phyloP scores from a whole-genome alignment of 2,888 invertebrate genomes.

The Cosmia pyralina region DNA sequence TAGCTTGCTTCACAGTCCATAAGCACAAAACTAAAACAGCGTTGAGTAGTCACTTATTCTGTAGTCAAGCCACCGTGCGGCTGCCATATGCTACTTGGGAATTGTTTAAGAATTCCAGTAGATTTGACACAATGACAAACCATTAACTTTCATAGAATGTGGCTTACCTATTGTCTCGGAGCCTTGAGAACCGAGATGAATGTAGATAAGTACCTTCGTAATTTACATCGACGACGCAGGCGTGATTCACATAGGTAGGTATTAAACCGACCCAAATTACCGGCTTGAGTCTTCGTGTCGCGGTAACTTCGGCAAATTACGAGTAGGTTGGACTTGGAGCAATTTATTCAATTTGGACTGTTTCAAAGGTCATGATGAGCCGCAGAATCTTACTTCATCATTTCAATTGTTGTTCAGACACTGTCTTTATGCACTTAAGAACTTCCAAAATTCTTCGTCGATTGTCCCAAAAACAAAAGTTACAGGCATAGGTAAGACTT shows the following conservation, averaged over 20 bases:
- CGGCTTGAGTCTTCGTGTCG: conserved; percentile 20
- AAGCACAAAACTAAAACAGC: too few species aligned
- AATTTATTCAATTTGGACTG: conserved; percentile 44
- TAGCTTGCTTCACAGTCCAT: too few species aligned
- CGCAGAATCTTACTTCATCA: conserved; percentile 29
- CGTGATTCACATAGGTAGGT: conserved; percentile 34
- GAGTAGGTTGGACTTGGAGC: too few species aligned
- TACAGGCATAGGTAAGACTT: too few species aligned
- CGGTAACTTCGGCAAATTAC: conserved; percentile 52
- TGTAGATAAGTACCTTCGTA: neutral
- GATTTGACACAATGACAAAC: conserved; percentile 6
- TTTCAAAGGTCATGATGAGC: conserved; percentile 20
- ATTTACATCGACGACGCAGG: neutral
- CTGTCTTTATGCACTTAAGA: neutral
- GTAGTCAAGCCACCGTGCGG: too few species aligned
- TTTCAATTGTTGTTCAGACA: conserved; percentile 20
- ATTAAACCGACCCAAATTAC: conserved; percentile 24
- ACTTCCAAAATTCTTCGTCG: neutral
- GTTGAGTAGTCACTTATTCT: too few species aligned
- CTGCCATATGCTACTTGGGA: too few species aligned
- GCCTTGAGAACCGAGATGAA: conserved; percentile 29
- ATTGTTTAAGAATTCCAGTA: neutral
- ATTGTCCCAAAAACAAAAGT: too few species aligned
- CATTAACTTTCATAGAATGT: conserved; percentile 16
- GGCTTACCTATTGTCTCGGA: conserved; percentile 28